phyloP scores from a whole-genome alignment of 1,140 invertebrate genomes.

The Palaemon carinicauda region DNA sequence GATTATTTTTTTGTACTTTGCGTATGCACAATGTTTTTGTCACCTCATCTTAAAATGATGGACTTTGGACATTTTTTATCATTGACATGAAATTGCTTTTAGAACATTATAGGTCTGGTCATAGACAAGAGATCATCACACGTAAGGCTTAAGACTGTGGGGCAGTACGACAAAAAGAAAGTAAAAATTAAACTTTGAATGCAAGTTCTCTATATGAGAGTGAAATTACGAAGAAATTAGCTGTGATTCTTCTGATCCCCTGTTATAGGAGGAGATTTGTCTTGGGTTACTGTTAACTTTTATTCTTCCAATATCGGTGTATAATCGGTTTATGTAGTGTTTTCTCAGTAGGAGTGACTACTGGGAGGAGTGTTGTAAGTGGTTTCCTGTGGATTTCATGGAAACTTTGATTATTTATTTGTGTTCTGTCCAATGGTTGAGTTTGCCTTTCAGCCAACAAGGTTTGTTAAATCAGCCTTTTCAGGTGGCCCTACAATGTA shows the following conservation, averaged over 20 bases:
- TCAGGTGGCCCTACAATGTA: slow-evolving; percentile 46
- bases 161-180: slow-evolving; percentile 14
- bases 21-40: no score
- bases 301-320: no score
- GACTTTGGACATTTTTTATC: neutral
- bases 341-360: neutral
- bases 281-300: no score
- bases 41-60: neutral
- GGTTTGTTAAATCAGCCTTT: slow-evolving; percentile 34
- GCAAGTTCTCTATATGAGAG: neutral
- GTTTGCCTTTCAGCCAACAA: slow-evolving; percentile 11
- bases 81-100: neutral
- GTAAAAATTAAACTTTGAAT: neutral
- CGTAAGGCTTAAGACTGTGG: slow-evolving; percentile 41
- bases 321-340: no score
- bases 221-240: neutral
- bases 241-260: neutral
- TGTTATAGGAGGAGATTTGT: no score
- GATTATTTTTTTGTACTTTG: no score
- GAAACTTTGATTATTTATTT: neutral
- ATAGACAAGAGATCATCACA: neutral
- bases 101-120: neutral
- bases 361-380: neutral
- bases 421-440: neutral
- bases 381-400: neutral